phyloP scores from a whole-genome alignment of 2,113 vertebrate genomes.

The Dissostichus mawsoni region DNA sequence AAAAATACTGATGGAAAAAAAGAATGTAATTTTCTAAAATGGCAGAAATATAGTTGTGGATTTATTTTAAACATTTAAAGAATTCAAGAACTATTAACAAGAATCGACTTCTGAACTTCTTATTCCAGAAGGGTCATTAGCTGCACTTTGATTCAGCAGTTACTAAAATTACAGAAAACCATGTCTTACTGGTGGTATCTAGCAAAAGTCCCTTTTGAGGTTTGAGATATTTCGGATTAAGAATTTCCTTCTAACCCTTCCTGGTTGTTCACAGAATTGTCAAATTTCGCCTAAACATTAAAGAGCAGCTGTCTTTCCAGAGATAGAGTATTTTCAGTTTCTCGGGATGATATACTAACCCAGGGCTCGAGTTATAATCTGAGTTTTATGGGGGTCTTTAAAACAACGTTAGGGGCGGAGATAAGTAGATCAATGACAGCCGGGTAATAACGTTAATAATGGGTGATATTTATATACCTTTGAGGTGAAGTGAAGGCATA shows the following conservation, averaged over 20 bases:
- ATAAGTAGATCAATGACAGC: too few relatives aligned
- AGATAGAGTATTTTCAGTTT: background rate
- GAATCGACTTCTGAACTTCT: background rate
- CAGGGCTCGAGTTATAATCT: too few relatives aligned
- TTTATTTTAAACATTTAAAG: conserved; percentile 1
- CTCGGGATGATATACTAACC: too few relatives aligned
- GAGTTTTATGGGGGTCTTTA: too few relatives aligned
- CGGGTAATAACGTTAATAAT: too few relatives aligned
- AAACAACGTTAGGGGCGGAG: too few relatives aligned
- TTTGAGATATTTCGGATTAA: background rate
- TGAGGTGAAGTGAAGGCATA: too few relatives aligned
- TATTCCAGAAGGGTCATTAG: background rate
- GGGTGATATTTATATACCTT: too few relatives aligned
- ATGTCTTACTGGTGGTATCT: background rate
- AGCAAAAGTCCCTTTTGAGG: background rate
- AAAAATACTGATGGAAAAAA: conserved; percentile 14
- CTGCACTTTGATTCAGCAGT: background rate
- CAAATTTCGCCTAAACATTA: background rate
- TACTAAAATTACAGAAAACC: background rate
- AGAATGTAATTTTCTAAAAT: background rate
- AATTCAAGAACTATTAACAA: background rate
- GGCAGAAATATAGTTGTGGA: background rate
- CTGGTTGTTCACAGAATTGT: background rate
- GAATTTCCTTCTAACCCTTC: background rate
- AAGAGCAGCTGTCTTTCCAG: background rate